Percentiles rank a stretch among this genome's conserved stretches.
Conservation (phyloP, 2,113 vertebrate genomes). For the Peromyscus californicus region DNA sequence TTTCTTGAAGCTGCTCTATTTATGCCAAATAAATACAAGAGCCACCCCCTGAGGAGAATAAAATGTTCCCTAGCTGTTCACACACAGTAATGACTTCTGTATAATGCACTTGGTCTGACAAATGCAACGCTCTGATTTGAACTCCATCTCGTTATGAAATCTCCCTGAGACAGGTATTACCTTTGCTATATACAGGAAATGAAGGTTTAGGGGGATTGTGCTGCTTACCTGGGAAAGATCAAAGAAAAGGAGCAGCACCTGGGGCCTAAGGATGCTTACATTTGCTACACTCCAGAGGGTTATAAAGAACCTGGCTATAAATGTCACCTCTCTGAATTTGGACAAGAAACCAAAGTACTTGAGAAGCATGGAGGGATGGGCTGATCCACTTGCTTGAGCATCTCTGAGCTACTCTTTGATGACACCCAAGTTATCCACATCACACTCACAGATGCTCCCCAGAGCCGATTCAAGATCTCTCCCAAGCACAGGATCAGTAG, state of each 20-base stretch:
- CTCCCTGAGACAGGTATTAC: constrained; percentile 3
- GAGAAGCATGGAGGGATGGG: neutral
- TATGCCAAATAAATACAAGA: constrained; percentile 56
- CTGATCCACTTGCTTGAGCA: neutral
- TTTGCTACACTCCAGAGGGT: neutral
- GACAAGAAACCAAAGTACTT: no score
- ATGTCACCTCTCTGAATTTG: neutral
- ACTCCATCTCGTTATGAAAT: constrained; percentile 46
- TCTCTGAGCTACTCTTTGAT: neutral
- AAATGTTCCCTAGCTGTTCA: constrained; percentile 41
- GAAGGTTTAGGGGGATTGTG: neutral
- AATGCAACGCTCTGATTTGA: constrained; percentile 5
- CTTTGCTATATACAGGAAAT: constrained; percentile 39
- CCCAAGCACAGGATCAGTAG: accelerated
- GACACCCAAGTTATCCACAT: neutral
- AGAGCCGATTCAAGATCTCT: neutral
- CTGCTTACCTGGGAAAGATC: neutral
- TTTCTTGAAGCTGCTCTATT: constrained; percentile 34
- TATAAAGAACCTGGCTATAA: neutral
- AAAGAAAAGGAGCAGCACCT: neutral
- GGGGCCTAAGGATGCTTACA: accelerated
- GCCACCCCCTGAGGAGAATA: constrained; percentile 17
- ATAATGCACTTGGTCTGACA: constrained; percentile 41
- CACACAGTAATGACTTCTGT: constrained; percentile 47
- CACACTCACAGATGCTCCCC: neutral